Percentiles rank a stretch among this genome's conserved stretches.
phyloP scores from a whole-genome alignment of 2,797 vertebrate genomes.

The Oryzias dopingdopingensis region DNA sequence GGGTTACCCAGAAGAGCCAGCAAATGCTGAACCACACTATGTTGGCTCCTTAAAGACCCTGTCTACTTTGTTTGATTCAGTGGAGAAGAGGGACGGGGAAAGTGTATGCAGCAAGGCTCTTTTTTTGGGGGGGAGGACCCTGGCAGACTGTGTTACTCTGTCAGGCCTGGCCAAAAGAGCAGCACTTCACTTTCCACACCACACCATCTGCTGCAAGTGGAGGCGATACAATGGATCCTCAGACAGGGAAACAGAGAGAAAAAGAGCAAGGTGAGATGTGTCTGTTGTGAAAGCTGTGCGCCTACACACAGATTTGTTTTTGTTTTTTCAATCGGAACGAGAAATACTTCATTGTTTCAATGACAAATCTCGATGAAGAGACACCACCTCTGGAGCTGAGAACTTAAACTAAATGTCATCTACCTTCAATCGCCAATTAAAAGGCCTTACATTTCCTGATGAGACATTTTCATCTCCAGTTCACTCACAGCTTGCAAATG shows the following conservation, averaged over 20 bases:
- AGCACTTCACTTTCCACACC: slow-evolving; percentile 84
- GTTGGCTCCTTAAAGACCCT: slow-evolving; percentile 75
- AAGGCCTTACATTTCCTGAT: slow-evolving; percentile 70
- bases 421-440: slow-evolving; percentile 69
- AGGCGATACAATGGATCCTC: slow-evolving; percentile 74
- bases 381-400: slow-evolving; percentile 29
- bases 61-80: slow-evolving; percentile 77
- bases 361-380: slow-evolving; percentile 44
- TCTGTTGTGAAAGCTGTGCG: slow-evolving; percentile 31
- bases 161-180: slow-evolving; percentile 89
- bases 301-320: slow-evolving; percentile 60
- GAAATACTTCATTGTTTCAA: slow-evolving; percentile 36
- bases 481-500: slow-evolving; percentile 80
- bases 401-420: slow-evolving; percentile 57
- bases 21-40: slow-evolving; percentile 67
- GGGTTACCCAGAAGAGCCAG: slow-evolving; percentile 71
- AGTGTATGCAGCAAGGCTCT: slow-evolving; percentile 71
- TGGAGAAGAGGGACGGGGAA: slow-evolving; percentile 71
- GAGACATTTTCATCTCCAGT: slow-evolving; percentile 73
- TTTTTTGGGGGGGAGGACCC: slow-evolving; percentile 74
- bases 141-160: slow-evolving; percentile 90
- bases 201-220: slow-evolving; percentile 91
- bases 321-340: slow-evolving; percentile 52
- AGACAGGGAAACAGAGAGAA: slow-evolving; percentile 50
- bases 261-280: slow-evolving; percentile 54